phyloP scores from a whole-genome alignment of 2,113 vertebrate genomes.

The Crotalus horridus region DNA sequence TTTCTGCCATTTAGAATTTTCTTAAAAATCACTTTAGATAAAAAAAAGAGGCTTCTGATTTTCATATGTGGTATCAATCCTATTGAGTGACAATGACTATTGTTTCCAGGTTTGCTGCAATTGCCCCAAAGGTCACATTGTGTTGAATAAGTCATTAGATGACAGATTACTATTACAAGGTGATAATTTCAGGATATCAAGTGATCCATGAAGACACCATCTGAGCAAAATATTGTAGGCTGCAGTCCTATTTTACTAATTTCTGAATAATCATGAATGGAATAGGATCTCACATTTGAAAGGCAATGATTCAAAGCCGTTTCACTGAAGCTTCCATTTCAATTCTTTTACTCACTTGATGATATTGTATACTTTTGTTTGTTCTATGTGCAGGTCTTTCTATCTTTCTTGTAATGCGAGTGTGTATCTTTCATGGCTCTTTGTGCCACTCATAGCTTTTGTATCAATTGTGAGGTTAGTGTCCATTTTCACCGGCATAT shows the following conservation, averaged over 20 bases:
- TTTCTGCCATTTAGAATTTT: not conserved
- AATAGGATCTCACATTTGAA: not conserved
- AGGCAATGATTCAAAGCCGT: not conserved
- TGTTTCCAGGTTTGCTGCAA: not conserved
- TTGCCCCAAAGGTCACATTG: not conserved
- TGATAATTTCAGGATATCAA: conserved; percentile 2
- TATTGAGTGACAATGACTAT: not conserved
- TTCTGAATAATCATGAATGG: not conserved
- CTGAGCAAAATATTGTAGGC: not conserved
- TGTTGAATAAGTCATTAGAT: not conserved
- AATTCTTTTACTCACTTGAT: too few relatives aligned
- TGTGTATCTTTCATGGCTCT: too few relatives aligned
- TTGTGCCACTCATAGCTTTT: too few relatives aligned
- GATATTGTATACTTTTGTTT: too few relatives aligned
- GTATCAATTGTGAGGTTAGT: too few relatives aligned
- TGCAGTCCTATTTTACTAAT: not conserved
- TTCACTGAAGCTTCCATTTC: not conserved
- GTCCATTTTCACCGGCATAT: too few relatives aligned
- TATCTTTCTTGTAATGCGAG: too few relatives aligned
- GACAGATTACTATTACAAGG: not conserved
- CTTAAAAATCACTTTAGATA: not conserved
- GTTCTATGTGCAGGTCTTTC: too few relatives aligned
- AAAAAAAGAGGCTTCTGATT: not conserved
- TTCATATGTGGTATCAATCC: not conserved
- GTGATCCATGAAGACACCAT: not conserved